phyloP scores from a whole-genome alignment of 2,888 invertebrate species.

The Coleophora flavipennella region DNA sequence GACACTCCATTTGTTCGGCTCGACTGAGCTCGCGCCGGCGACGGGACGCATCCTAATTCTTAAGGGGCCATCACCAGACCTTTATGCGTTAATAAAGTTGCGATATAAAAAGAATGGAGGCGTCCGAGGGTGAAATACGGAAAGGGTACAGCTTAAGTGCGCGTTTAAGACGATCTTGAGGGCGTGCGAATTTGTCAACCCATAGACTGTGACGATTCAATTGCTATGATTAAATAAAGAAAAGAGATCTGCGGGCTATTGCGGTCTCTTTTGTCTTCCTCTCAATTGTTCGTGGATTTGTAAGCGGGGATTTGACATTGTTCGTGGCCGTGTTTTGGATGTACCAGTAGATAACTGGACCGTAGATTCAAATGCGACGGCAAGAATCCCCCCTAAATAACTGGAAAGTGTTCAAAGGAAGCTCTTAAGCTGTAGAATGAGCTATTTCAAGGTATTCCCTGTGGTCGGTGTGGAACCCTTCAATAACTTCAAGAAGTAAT shows the following conservation, averaged over 20 bases:
- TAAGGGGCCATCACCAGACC: conserved; percentile 70
- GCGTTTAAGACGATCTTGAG: conserved; percentile 67
- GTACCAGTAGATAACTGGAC: neutral
- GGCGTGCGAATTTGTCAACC: conserved; percentile 70
- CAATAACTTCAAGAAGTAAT: too few relatives aligned
- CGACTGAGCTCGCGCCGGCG: conserved; percentile 46
- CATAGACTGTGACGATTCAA: conserved; percentile 56
- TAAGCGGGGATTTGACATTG: neutral
- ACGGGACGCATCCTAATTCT: conserved; percentile 70
- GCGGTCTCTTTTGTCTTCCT: conserved; percentile 28
- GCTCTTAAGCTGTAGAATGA: too few relatives aligned
- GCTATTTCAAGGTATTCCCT: too few relatives aligned
- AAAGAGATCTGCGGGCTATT: conserved; percentile 39
- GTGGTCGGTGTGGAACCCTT: too few relatives aligned
- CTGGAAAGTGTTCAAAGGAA: too few relatives aligned
- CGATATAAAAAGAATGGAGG: conserved; percentile 70
- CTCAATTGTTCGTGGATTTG: conserved; percentile 5
- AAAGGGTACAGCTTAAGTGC: conserved; percentile 68
- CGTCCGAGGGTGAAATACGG: conserved; percentile 67
- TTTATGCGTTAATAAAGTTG: conserved; percentile 74
- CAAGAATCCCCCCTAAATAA: too few relatives aligned
- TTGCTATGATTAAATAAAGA: conserved; percentile 67
- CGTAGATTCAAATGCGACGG: neutral
- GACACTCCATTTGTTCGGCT: conserved; percentile 66
- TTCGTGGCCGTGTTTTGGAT: neutral